Evolutionary conservation across 2,797 vertebrate species (phyloP).

Genomic region (Neomorphus geoffroyi): DNA sequence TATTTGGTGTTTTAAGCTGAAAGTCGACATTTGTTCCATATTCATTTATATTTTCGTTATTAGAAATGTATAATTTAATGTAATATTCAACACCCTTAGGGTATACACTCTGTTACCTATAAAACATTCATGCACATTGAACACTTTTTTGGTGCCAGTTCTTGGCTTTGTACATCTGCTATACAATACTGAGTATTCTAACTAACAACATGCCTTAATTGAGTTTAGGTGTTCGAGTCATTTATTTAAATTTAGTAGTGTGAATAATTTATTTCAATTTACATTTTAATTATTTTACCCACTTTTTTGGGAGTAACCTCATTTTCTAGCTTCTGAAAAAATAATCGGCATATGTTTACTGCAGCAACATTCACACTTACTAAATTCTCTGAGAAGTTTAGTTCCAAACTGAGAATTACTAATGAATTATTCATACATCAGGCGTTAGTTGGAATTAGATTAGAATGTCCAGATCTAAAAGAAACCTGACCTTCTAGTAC

Average conservation of each 20-base stretch:
- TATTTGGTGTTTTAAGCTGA: conserved; percentile 30
- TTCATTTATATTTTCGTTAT: conserved; percentile 69
- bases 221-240: conserved; percentile 26
- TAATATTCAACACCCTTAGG: conserved; percentile 53
- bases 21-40: conserved; percentile 44
- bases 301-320: conserved; percentile 65
- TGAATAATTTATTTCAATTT: conserved; percentile 64
- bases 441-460: conserved; percentile 46
- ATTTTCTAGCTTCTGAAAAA: conserved; percentile 63
- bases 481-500: not conserved
- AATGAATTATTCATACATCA: conserved; percentile 56
- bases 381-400: conserved; percentile 59
- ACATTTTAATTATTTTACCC: conserved; percentile 73
- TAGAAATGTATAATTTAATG: conserved; percentile 71
- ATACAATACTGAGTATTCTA: conserved; percentile 39
- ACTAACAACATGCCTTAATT: conserved; percentile 43
- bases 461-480: conserved; percentile 35
- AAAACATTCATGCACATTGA: conserved; percentile 59
- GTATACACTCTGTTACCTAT: conserved; percentile 47
- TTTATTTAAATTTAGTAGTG: conserved; percentile 38
- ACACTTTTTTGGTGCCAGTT: conserved; percentile 27
- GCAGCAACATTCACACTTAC: conserved; percentile 56
- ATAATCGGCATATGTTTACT: conserved; percentile 68
- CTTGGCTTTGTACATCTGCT: conserved; percentile 41
- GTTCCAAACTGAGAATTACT: conserved; percentile 57